These are phyloP conservation scores for Clunio marinus DNA, from an alignment of 2,888 invertebrate species.

Conservation along the genomic window DNA sequence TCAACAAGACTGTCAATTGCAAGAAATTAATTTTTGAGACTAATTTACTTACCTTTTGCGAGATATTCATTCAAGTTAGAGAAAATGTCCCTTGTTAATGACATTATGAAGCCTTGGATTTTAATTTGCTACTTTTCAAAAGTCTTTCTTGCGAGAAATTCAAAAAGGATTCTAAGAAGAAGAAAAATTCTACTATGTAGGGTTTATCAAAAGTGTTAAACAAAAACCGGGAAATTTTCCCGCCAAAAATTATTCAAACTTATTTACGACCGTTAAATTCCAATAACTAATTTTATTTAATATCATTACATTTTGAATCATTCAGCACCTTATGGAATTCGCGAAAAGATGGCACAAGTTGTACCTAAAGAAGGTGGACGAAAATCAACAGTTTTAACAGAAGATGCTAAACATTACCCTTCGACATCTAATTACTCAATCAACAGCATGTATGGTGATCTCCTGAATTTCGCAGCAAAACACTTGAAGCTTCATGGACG, in stretches of 20 bases:
- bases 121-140: too few species aligned
- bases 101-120: too few species aligned
- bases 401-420: slow-evolving; percentile 68
- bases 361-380: slow-evolving; percentile 49
- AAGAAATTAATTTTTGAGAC: not conserved
- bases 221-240: not conserved
- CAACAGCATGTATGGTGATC: slow-evolving; percentile 75
- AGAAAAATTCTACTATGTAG: not conserved
- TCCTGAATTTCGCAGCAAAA: slow-evolving; percentile 75
- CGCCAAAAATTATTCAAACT: not conserved
- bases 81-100: slow-evolving; percentile 18
- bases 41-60: slow-evolving; percentile 20
- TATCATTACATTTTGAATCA: slow-evolving; percentile 40
- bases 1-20: not conserved
- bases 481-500: slow-evolving; percentile 72
- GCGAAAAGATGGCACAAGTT: slow-evolving; percentile 85
- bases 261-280: not conserved
- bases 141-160: too few species aligned
- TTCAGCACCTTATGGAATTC: slow-evolving; percentile 93
- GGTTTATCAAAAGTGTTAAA: not conserved
- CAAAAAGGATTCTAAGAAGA: too few species aligned
- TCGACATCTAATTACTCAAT: slow-evolving; percentile 82
- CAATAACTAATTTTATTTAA: too few species aligned
- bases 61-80: slow-evolving; percentile 10
- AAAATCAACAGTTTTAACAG: slow-evolving; percentile 55